These are phyloP conservation scores for Tryphoninae sp. DNA, from an alignment of 2,888 invertebrate genomes.

Conservation along the genomic window DNA sequence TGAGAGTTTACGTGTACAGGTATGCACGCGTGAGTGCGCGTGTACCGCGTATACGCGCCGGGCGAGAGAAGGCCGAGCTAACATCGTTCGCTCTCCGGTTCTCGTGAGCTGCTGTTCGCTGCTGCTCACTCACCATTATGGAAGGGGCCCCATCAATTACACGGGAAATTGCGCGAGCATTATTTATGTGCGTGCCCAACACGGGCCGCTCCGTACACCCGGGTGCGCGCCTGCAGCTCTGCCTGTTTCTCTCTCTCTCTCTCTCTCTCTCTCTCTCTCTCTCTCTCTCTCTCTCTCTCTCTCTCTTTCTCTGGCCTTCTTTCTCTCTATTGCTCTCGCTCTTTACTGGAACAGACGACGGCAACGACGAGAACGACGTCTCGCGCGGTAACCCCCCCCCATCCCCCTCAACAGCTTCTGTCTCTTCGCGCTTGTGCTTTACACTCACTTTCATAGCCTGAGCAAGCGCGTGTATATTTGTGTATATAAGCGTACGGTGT, in stretches of 20 bases:
- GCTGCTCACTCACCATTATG: constrained; percentile 74
- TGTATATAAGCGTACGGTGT: constrained; percentile 9
- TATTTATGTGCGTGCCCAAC: constrained; percentile 67
- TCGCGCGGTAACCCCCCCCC: constrained; percentile 36
- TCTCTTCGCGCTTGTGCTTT: constrained; percentile 28
- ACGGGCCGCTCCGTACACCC: constrained; percentile 53
- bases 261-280: neutral
- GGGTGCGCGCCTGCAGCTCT: constrained; percentile 43
- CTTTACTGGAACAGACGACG: constrained; percentile 64
- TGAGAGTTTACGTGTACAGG: constrained; percentile 2
- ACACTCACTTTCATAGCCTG: constrained; percentile 31
- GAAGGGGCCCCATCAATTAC: constrained; percentile 78
- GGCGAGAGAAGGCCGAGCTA: constrained; percentile 41
- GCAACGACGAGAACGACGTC: constrained; percentile 41
- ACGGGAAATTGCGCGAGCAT: constrained; percentile 78
- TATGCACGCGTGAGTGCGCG: neutral
- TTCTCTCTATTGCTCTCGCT: neutral
- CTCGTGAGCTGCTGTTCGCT: constrained; percentile 47
- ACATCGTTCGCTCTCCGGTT: constrained; percentile 54
- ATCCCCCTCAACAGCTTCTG: constrained; percentile 5
- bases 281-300: constrained; percentile 35
- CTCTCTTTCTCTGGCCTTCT: constrained; percentile 35
- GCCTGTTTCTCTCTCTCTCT: constrained; percentile 21
- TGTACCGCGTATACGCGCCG: constrained; percentile 14
- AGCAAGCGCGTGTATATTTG: constrained; percentile 4